Conservation (phyloP, 2,113 vertebrate genomes). For the Monopterus albus region DNA sequence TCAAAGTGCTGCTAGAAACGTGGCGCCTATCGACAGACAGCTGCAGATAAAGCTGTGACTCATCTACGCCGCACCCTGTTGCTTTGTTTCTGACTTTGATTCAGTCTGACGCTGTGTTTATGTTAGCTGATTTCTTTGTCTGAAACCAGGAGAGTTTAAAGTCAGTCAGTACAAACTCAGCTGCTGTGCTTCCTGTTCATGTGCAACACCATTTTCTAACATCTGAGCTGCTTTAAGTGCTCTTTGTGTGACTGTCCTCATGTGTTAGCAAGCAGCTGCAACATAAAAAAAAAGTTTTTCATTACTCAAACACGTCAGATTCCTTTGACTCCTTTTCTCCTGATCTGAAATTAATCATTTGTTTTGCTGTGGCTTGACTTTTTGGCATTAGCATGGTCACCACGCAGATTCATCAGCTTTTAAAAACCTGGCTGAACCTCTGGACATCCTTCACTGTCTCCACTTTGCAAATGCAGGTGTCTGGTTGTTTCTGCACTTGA, state of each 20-base stretch:
- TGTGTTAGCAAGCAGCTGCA: too few species aligned
- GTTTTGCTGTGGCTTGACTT: neutral
- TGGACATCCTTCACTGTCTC: neutral
- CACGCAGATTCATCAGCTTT: slow-evolving; percentile 2
- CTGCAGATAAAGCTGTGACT: too few species aligned
- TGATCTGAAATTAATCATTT: too few species aligned
- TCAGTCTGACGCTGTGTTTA: neutral
- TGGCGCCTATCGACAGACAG: too few species aligned
- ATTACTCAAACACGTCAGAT: too few species aligned
- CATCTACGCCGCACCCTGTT: too few species aligned
- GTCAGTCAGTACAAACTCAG: neutral
- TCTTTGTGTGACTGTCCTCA: neutral
- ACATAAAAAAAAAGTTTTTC: too few species aligned
- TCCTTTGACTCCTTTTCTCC: slow-evolving; percentile 24
- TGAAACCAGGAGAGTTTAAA: neutral
- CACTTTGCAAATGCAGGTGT: neutral
- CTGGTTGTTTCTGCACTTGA: neutral
- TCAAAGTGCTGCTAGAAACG: too few species aligned
- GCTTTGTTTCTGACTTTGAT: too few species aligned
- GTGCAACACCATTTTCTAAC: neutral
- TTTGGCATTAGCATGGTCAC: too few species aligned
- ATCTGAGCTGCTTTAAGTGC: neutral
- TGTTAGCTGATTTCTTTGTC: neutral
- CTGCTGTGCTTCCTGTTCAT: neutral
- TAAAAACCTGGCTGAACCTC: neutral